Evolutionary conservation across 2,797 vertebrate species (phyloP), one percentile per base, ranked within the genome.

Genomic region (Protosalanx chinensis): DNA sequence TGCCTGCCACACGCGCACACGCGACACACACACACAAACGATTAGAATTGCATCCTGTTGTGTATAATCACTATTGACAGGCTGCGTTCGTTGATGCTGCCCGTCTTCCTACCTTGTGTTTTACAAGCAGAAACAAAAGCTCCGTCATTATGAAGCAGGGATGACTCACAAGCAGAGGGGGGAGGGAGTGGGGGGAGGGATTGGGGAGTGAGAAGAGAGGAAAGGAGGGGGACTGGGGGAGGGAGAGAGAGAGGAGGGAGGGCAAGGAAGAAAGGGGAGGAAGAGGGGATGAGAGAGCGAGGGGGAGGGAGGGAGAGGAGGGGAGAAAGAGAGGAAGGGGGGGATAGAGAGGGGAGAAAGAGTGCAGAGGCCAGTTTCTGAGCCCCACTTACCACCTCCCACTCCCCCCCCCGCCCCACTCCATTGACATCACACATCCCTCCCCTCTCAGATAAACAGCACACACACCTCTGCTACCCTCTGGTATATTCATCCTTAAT

Each of bases 11-110:
- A 3, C 13, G 2, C 23, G 33, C 35, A 2, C 2, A n/a, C 66
- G 23, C 23, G 23, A 18, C 18, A 62, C 71, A 56, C 46, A 8
- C 6, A 8, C 29, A 18, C 13, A 67, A 70, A 12, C 3, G 33
- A 67, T 73, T 74, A 68, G 85, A 91, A 90, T 88, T 87, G 85
- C 89, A 88, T 85, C 87, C 84, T 86, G 88, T 89, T 88, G 80
- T 73, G 82, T 82, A 67, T 88, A 89, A 91, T 89, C 84, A 82
- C 82, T 81, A 90, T 83, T 79, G 89, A 90, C 89, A 81, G 79
- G 74, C 79, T 64, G 77, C 76, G 62, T 79, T 80, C 76, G 78
- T 81, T 70, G 53, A 56, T 64, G 76, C 81, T 70, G 76, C 70
- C 72, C 81, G 76, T 77, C 74, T 80, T 81, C 65, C 67, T 76